A percentile compares a stretch with the other conserved stretches of the same genome.
These are phyloP conservation scores for Syngnathus acus DNA, from an alignment of 2,797 vertebrate species.

Conservation along the genomic window DNA sequence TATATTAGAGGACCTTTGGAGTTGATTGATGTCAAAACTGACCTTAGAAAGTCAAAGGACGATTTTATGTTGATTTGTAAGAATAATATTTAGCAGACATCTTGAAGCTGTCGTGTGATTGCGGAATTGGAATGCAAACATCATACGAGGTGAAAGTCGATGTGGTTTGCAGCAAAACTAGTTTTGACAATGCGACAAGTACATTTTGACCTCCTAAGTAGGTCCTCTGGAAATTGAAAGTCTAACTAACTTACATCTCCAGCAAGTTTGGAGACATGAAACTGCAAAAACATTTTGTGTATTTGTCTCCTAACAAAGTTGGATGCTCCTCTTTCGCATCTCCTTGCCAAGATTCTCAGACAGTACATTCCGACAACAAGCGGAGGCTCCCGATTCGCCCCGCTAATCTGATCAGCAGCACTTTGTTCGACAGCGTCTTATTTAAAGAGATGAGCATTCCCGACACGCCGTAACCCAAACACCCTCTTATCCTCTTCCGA, in stretches of 20 bases:
- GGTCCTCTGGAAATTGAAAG: background rate
- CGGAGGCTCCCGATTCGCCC: conserved; percentile 59
- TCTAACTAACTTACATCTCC: background rate
- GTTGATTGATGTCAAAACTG: background rate
- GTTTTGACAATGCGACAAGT: background rate
- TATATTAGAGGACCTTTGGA: background rate
- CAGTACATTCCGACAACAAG: conserved; percentile 47
- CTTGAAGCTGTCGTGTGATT: background rate
- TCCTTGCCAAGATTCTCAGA: conserved; percentile 29
- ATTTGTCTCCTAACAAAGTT: background rate
- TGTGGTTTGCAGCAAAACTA: background rate
- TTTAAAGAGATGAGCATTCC: conserved; percentile 52
- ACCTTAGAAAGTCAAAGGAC: background rate
- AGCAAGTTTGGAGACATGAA: background rate
- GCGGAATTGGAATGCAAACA: background rate
- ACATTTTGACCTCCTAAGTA: background rate
- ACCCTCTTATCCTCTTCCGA: conserved; percentile 60
- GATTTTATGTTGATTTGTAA: background rate
- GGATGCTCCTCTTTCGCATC: background rate
- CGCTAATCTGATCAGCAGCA: conserved; percentile 63
- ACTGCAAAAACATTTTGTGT: background rate
- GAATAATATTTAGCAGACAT: background rate
- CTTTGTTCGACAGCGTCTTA: conserved; percentile 57
- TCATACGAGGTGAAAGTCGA: background rate
- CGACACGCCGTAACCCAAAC: conserved; percentile 65